phyloP scores from a whole-genome alignment of 2,113 vertebrate genomes.

The Alligator mississippiensis region DNA sequence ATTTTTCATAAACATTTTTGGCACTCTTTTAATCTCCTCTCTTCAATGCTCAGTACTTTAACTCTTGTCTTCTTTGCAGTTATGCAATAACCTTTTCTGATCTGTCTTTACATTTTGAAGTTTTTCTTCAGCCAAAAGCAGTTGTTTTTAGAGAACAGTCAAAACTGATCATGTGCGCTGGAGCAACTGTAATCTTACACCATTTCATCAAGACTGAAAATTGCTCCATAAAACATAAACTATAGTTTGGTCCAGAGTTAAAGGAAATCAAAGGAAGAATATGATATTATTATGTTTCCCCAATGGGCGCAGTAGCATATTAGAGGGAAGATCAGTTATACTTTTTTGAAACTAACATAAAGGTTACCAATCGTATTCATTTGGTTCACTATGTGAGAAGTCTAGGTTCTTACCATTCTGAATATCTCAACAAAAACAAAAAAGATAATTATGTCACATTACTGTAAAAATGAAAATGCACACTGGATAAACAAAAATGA shows the following conservation, averaged over 20 bases:
- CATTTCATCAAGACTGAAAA: slow-evolving; percentile 31
- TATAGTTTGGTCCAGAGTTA: neutral
- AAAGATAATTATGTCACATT: slow-evolving; percentile 5
- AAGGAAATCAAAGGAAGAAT: neutral
- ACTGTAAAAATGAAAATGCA: slow-evolving; percentile 24
- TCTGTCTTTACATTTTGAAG: slow-evolving; percentile 21
- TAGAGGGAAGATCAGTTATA: neutral
- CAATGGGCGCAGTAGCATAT: neutral
- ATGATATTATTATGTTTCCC: neutral
- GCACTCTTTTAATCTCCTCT: neutral
- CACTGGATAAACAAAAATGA: slow-evolving; percentile 17
- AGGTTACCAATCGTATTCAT: neutral
- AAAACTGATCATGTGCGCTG: neutral
- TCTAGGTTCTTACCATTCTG: neutral
- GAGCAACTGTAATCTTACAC: slow-evolving; percentile 15
- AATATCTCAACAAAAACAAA: neutral
- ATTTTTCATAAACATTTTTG: slow-evolving; percentile 42
- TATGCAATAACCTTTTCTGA: slow-evolving; percentile 3
- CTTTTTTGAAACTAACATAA: slow-evolving; percentile 23
- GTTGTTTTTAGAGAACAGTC: neutral
- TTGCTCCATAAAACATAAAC: slow-evolving; percentile 2
- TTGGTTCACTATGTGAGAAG: neutral
- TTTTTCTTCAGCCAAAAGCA: slow-evolving; percentile 35
- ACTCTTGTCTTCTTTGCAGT: slow-evolving; percentile 23
- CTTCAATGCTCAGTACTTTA: neutral